Conservation (phyloP, 2,113 vertebrate species). For the Lepus europaeus region DNA sequence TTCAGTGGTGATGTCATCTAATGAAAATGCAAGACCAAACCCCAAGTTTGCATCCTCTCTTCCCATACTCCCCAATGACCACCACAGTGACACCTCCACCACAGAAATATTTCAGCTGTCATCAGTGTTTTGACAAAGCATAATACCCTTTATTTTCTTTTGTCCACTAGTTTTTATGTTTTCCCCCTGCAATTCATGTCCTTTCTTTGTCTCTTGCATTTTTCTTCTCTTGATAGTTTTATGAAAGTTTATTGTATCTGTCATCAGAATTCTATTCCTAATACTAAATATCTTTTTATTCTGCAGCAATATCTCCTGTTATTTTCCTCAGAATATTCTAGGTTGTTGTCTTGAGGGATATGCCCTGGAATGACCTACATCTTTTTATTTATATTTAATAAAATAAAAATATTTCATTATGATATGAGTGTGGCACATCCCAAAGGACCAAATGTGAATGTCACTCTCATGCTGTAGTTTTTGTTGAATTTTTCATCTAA, state of each 20-base stretch:
- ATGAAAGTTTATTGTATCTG: neutral
- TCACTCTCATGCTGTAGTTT: neutral
- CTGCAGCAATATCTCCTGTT: neutral
- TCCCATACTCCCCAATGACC: rapidly evolving
- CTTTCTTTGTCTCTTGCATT: neutral
- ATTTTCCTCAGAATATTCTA: constrained; percentile 9
- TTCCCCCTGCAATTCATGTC: neutral
- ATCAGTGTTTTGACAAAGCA: neutral
- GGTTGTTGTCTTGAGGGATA: rapidly evolving
- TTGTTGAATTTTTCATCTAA: neutral
- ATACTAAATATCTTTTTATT: neutral
- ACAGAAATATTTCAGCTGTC: neutral
- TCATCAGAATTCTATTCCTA: constrained; percentile 8
- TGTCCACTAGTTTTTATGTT: neutral
- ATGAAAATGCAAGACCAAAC: neutral
- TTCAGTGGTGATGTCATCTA: neutral
- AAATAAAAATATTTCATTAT: constrained; percentile 19
- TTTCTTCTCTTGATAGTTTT: neutral
- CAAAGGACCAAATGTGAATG: neutral
- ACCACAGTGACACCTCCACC: neutral
- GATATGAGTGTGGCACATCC: neutral
- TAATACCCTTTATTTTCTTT: neutral
- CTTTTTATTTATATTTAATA: neutral
- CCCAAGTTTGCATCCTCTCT: neutral
- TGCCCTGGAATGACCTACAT: neutral